Evolutionary conservation across 1,140 invertebrate species (phyloP).

Genomic region (Solenopsis fugax): DNA sequence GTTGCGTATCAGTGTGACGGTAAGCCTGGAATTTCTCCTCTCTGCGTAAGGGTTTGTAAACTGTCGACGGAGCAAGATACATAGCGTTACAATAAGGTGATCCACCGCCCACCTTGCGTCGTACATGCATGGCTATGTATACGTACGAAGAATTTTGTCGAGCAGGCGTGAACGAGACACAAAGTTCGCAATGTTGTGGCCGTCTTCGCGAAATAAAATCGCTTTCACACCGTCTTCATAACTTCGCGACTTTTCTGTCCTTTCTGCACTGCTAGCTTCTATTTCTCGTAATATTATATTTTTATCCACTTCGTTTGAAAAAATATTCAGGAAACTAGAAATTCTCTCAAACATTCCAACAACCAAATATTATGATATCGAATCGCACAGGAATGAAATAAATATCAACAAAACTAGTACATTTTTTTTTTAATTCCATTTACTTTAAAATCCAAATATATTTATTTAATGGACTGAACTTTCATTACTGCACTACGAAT

Average conservation of each 20-base stretch:
- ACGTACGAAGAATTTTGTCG: constrained; percentile 54
- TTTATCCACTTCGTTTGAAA: neutral
- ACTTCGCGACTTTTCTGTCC: constrained; percentile 26
- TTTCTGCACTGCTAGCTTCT: neutral
- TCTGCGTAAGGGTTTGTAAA: constrained; percentile 55
- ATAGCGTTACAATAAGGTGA: constrained; percentile 55
- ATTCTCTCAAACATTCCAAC: neutral
- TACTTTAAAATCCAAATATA: neutral
- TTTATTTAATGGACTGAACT: neutral
- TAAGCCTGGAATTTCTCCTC: constrained; percentile 53
- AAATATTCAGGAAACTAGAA: neutral
- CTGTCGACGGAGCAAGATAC: constrained; percentile 53
- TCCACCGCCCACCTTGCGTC: neutral
- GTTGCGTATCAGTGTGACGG: constrained; percentile 52
- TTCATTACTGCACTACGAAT: neutral
- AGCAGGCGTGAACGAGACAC: constrained; percentile 61
- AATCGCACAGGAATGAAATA: neutral
- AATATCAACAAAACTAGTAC: neutral
- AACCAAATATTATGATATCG: neutral
- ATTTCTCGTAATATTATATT: constrained; percentile 18
- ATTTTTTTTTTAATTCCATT: neutral
- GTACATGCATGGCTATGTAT: constrained; percentile 32
- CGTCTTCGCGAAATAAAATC: constrained; percentile 63
- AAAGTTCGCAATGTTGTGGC: constrained; percentile 60
- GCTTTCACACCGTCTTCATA: constrained; percentile 35